These are phyloP conservation scores for Scatophagus argus DNA, from an alignment of 2,113 vertebrate species.

Conservation along the genomic window DNA sequence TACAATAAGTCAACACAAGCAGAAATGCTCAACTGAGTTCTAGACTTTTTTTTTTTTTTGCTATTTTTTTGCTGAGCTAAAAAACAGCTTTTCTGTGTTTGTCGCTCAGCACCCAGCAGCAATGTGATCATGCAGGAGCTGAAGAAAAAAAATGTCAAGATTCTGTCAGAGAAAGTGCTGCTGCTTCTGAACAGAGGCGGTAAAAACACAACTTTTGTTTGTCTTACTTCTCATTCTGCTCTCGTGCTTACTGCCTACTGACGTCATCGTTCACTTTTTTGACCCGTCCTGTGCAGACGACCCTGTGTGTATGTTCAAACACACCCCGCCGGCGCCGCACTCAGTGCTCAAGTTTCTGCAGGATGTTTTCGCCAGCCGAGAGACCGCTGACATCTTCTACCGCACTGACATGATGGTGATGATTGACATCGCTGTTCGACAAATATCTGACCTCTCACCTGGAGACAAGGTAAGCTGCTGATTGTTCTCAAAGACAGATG, in stretches of 20 bases:
- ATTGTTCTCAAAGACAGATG: neutral
- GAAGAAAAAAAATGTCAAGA: conserved; percentile 93
- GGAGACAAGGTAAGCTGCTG: conserved; percentile 91
- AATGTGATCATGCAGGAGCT: conserved; percentile 94
- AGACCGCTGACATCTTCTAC: conserved; percentile 94
- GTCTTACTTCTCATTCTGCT: neutral
- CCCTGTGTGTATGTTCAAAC: conserved; percentile 95
- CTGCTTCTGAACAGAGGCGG: conserved; percentile 95
- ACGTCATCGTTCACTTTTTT: neutral
- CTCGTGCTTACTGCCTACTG: neutral
- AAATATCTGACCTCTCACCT: conserved; percentile 95
- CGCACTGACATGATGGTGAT: conserved; percentile 98
- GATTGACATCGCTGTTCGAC: conserved; percentile 96
- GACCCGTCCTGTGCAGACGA: conserved; percentile 85
- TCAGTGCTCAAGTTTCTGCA: conserved; percentile 97
- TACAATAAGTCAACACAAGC: neutral
- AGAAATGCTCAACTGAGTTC: neutral
- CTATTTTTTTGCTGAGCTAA: neutral
- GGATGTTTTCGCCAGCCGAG: conserved; percentile 90
- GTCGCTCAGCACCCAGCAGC: conserved; percentile 87
- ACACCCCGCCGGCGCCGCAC: conserved; percentile 92
- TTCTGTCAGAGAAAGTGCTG: conserved; percentile 94
- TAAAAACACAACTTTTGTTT: conserved; percentile 68
- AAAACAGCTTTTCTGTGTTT: conserved; percentile 1
- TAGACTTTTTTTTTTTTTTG: neutral